These are phyloP conservation scores for Melipona beecheii DNA, from an alignment of 2,888 invertebrate species.

Conservation along the genomic window DNA sequence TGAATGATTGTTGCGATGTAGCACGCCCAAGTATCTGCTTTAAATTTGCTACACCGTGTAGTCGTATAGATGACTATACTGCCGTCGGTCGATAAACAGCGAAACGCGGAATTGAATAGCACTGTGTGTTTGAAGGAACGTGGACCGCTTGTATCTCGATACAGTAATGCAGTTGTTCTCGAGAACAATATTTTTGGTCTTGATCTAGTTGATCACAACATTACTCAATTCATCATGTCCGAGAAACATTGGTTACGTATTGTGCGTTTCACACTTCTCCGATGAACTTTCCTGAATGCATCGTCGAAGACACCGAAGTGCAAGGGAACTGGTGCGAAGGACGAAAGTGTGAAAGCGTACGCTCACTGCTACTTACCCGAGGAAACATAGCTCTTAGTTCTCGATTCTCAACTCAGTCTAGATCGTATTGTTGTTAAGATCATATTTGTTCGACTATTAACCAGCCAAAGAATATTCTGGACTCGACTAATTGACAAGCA, in stretches of 20 bases:
- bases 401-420: slow-evolving; percentile 10
- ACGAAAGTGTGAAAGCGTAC: slow-evolving; percentile 63
- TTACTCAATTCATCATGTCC: slow-evolving; percentile 37
- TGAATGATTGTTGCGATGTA: slow-evolving; percentile 12
- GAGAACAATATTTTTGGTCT: slow-evolving; percentile 65
- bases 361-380: slow-evolving; percentile 49
- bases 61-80: slow-evolving; percentile 56
- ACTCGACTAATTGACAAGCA: slow-evolving; percentile 27
- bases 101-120: slow-evolving; percentile 71
- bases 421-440: not conserved
- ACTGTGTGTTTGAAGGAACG: slow-evolving; percentile 67
- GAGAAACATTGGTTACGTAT: slow-evolving; percentile 23
- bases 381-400: slow-evolving; percentile 44
- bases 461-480: slow-evolving; percentile 18
- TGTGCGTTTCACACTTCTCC: slow-evolving; percentile 10
- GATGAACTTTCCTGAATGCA: slow-evolving; percentile 22
- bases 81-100: slow-evolving; percentile 70
- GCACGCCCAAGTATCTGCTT: slow-evolving; percentile 49
- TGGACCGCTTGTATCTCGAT: slow-evolving; percentile 70
- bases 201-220: slow-evolving; percentile 50
- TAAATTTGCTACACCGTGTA: slow-evolving; percentile 58
- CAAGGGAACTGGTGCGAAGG: slow-evolving; percentile 59
- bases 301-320: slow-evolving; percentile 32
- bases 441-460: not conserved
- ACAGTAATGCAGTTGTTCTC: slow-evolving; percentile 56